Base-by-base conservation (phyloP, 2,797 vertebrate species). In the Squalus acanthias region DNA sequence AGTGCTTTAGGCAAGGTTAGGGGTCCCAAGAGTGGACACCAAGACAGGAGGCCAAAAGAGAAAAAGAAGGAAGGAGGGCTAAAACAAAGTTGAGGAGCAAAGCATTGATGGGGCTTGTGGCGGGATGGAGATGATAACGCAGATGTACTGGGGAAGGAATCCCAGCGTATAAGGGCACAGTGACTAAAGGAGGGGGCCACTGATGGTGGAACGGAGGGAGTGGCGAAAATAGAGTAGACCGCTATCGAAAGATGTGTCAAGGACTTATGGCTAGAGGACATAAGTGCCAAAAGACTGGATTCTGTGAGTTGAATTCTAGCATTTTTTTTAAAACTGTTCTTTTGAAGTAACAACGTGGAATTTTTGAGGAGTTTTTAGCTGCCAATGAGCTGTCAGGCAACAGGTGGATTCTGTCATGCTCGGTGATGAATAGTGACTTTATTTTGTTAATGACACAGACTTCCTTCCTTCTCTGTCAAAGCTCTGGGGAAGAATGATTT, bases 361-460 rank as follows among this genome's bases (percentile, higher is more conserved):
- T 96, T 96, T 95, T 96, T 96, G 97, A 96, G 70, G 95, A 29
- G 53, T 2, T 74, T 50, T 33, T 8, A 69, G 63, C 5, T 96
- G 85, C 96, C 96, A 97, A 97, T 29, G 15, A 96, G 70, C 95
- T 60, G 12, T 96, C 79, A 87, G 0, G 60, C 96, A 96, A 95
- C 29, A 96, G 94, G 88, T 96, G 96, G 96, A 96, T 96, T 0
- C 0, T 20, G 96, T 96, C 0, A 0, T 17, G 63, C 24, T 26
- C 96, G 96, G 92, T 96, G 72, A 85, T 96, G 96, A 13, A 96
- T 53, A 92, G 95, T 10, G 0, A 74, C 96, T 95, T 96, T 97
- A 17, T 96, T 97, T 97, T 96, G 88, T 96, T 96, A 69, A 60
- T 96, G 91, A 96, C 3, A 96, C 87, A 96, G 1, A n/a, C 95